These are phyloP conservation scores for Desmodus rotundus DNA, from an alignment of 2,113 vertebrate species.

Conservation along the genomic window DNA sequence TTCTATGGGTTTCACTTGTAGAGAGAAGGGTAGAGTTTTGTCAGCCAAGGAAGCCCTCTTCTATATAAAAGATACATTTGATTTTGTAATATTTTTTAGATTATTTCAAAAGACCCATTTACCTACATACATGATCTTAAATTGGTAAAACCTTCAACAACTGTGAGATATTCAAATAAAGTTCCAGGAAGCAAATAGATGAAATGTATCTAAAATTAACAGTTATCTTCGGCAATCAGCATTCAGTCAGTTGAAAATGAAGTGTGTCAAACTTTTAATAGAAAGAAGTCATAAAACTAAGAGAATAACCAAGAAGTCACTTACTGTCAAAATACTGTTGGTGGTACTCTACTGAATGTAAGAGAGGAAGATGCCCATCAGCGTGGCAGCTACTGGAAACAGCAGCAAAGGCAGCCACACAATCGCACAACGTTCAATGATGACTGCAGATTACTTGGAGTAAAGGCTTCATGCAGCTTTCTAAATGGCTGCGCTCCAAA, in stretches of 20 bases:
- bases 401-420: neutral
- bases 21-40: neutral
- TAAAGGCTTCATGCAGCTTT: neutral
- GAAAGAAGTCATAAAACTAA: neutral
- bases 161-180: slow-evolving; percentile 16
- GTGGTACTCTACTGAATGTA: neutral
- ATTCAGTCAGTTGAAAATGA: neutral
- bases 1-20: neutral
- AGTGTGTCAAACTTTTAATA: neutral
- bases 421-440: neutral
- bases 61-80: neutral
- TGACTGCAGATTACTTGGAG: neutral
- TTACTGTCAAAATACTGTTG: neutral
- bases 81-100: neutral
- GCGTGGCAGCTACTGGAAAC: neutral
- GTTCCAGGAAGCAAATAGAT: neutral
- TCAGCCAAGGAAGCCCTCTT: neutral
- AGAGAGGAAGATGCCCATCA: neutral
- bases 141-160: neutral
- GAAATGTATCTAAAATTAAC: neutral
- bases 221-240: neutral
- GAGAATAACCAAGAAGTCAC: neutral
- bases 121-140: neutral
- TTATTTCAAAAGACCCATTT: neutral
- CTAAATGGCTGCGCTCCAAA: slow-evolving; percentile 23